Base-by-base conservation (phyloP, 2,888 invertebrate genomes). In the Lasioglossum villosulum region DNA sequence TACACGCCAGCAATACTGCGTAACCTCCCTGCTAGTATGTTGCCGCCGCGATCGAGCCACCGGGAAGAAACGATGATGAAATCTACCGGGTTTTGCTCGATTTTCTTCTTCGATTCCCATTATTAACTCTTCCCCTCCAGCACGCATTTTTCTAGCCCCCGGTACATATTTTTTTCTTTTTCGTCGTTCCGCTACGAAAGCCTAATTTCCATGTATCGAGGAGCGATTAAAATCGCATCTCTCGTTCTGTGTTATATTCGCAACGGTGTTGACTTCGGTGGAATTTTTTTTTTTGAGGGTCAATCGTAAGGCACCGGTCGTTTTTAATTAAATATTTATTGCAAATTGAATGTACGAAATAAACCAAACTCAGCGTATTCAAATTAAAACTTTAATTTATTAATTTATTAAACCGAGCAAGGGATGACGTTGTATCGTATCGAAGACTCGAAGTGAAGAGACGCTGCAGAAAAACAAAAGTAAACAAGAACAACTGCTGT, bases 1-100 rank as follows among this genome's bases (percentile, higher is more conserved):
- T 92, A 92, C 92, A 93, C 93, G 93, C 91, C 91, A 91, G 86
- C 88, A 84, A 83, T 83, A 52, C 86, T 68, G 86, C 86, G 86
- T 86, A 83, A 86, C 86, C 86, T 76, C 87, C 63, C 30, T 70
- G 72, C 45, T 70, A 75, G 83, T 78, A 75, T 76, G 86, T 86
- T 78, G 83, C 83, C 14, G 74, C 72, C 14, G 74, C 75, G 80
- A 83, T 83, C 83, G 66, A 37, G 42, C 45, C 37, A 66, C 80
- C 75, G 48, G n/a, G 34, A 78, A 71, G 37, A 45, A 86, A 75
- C 70, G 45, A 84, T 37, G 59, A 81, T 81, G 42, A 77, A 75
- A 81, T 84, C 81, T 45, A 30, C 34, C 42, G n/a, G 23, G 59
- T 27, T 48, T 63, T 42, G 70, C 45, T 75, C 77, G 48, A 81